Evolutionary conservation across 2,113 vertebrate genomes (phyloP), one percentile per base, ranked within the genome.

Genomic region (Xyliphius kryptos): DNA sequence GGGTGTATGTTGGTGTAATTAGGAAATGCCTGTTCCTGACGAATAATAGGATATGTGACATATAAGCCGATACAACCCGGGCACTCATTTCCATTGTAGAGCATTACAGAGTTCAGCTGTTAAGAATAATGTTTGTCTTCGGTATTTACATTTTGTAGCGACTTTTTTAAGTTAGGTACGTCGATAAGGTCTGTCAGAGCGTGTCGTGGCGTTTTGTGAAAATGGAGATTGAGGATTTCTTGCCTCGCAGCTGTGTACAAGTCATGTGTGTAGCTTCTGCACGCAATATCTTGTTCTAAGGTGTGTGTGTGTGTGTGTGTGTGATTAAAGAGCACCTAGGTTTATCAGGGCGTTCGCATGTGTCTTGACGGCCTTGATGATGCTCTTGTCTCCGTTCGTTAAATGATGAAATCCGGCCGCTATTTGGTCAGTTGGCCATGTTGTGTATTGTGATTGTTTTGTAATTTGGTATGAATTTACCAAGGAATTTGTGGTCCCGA

Each of bases 221-320:
- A 47, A 38, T 48, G 38, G 12, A 63, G 20, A 44, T 63, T 32
- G 3, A 63, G 20, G 9, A 54, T 36, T 1, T 63, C 61, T 12
- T 63, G 38, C 32, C 50, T 44, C 3, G 48, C 12, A 3, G 60
- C 13, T 9, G 60, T 8, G n/a, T 40, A 52, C 4, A 38, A 14
- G 38, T 41, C 47, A 20, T 62, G 26, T 7, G 60, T 46, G 50
- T 40, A 41, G 0, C 3, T 1, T 21, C 48, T 62, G n/a, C 48
- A 62, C 13, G 48, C 60, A 16, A 62, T 51, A 1, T 51, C 48
- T 51, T 6, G 60, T 12, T 63, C 61, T 46, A 63, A 49, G 40
- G 37, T 63, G 32, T 36, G 60, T 13, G 60, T 62, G 32, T 63
- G 37, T 26, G 22, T 26, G 22, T 6, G 22, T 26, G 22, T 26